phyloP scores from a whole-genome alignment of 2,113 vertebrate genomes.

The human region GRCh38 chr1:46225501-46226000 shows the following conservation, averaged over 20 bases:
- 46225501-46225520: background rate
- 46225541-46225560: background rate
- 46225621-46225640: background rate
- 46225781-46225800: background rate
- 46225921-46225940: background rate
- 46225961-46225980: background rate
- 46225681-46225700: background rate
- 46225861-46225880: background rate
- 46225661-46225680: background rate
- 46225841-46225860: background rate
- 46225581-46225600: background rate
- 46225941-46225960: background rate
- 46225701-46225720: background rate
- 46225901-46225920: background rate
- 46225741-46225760: background rate
- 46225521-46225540: background rate
- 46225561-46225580: background rate
- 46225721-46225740: background rate
- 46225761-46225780: background rate
- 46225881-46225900: background rate
- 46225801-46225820: background rate
- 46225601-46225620: background rate
- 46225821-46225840: background rate
- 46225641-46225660: background rate
- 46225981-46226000: background rate